Conservation (phyloP, 2,888 invertebrate species). For the Dysmachus trigonus region DNA sequence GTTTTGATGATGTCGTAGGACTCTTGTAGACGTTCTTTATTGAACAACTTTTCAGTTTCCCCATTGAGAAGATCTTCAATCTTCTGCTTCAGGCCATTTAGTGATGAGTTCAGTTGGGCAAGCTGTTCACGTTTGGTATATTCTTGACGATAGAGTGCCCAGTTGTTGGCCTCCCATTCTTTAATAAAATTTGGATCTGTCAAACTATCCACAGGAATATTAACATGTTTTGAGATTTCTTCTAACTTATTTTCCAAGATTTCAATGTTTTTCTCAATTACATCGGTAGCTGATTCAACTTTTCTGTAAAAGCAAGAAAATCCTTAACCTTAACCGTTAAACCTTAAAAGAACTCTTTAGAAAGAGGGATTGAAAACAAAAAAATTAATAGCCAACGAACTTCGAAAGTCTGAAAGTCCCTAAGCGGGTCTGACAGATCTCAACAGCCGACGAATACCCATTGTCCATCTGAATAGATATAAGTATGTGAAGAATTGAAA, state of each 20-base stretch:
- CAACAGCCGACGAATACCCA: no score
- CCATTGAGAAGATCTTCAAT: constrained; percentile 57
- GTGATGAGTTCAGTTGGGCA: constrained; percentile 46
- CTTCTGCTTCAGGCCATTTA: constrained; percentile 53
- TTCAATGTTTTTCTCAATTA: not conserved
- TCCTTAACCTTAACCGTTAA: no score
- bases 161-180: constrained; percentile 51
- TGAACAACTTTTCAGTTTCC: constrained; percentile 50
- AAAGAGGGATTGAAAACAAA: no score
- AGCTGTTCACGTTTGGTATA: constrained; percentile 49
- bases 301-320: constrained; percentile 49
- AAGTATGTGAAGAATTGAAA: no score
- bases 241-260: not conserved
- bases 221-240: not conserved
- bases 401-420: no score
- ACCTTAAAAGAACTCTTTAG: no score
- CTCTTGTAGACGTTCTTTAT: not conserved
- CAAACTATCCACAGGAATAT: not conserved
- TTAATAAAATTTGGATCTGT: not conserved
- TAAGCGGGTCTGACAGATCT: no score
- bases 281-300: constrained; percentile 48
- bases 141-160: constrained; percentile 49
- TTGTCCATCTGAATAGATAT: no score
- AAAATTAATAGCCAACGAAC: no score
- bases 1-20: not conserved